A percentile compares a stretch with the other conserved stretches of the same genome.
phyloP scores from a whole-genome alignment of 2,797 vertebrate species.

The Chelmon rostratus region DNA sequence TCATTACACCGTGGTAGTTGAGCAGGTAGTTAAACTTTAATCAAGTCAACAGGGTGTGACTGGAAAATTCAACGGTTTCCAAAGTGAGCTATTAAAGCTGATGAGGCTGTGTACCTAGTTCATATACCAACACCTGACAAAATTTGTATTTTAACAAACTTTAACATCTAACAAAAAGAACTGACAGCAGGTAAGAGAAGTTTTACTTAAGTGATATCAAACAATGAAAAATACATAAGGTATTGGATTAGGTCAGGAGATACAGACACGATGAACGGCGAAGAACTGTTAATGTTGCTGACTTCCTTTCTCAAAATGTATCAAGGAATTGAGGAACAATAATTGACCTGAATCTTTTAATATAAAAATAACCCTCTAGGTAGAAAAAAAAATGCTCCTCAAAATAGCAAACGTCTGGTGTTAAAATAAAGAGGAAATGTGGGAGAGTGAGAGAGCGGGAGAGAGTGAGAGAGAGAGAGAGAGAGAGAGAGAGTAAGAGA shows the following conservation, averaged over 20 bases:
- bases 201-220: no score
- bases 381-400: neutral
- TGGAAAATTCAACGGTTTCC: constrained; percentile 29
- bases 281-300: neutral
- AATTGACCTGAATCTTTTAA: constrained; percentile 35
- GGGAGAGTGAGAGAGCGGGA: neutral
- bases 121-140: neutral
- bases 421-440: constrained; percentile 28
- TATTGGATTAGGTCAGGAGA: neutral
- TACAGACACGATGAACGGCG: neutral
- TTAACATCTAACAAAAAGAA: neutral
- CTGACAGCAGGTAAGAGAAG: no score
- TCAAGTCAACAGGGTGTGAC: constrained; percentile 23
- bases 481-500: neutral
- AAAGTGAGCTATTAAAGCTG: constrained; percentile 19
- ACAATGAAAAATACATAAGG: no score
- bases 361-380: constrained; percentile 32
- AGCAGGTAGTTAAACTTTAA: constrained; percentile 49
- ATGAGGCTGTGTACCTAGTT: neutral
- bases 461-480: neutral
- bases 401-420: constrained; percentile 36
- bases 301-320: constrained; percentile 2
- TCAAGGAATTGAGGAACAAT: constrained; percentile 4
- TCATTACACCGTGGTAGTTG: constrained; percentile 22
- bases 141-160: neutral